Evolutionary conservation across 1,140 invertebrate genomes (phyloP).

Genomic region (Cylas formicarius): DNA sequence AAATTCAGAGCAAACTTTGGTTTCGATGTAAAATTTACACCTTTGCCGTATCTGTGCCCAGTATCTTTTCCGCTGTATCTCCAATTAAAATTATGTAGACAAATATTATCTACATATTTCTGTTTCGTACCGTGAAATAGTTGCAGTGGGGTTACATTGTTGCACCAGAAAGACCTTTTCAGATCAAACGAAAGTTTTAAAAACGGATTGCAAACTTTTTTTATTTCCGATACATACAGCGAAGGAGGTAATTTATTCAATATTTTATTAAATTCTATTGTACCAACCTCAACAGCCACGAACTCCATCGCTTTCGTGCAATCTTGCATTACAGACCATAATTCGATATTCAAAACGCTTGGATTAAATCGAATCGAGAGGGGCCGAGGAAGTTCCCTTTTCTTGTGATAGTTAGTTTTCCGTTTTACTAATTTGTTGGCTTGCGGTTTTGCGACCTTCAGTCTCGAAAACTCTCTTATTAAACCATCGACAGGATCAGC

Average conservation of each 20-base stretch:
- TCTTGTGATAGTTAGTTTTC: no score
- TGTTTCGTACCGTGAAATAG: constrained; percentile 34
- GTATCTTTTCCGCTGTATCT: constrained; percentile 22
- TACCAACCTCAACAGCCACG: background rate
- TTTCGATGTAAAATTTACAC: constrained; percentile 34
- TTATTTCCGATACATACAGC: constrained; percentile 1
- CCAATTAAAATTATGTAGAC: constrained; percentile 36
- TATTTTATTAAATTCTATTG: constrained; percentile 5
- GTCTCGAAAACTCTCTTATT: no score
- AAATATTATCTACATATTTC: constrained; percentile 27
- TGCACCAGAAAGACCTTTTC: constrained; percentile 1
- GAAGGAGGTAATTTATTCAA: constrained; percentile 3
- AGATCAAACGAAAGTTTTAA: constrained; percentile 4
- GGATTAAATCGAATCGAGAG: no score
- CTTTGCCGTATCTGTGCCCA: constrained; percentile 32
- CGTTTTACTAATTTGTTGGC: no score
- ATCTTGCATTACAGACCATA: no score
- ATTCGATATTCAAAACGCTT: no score
- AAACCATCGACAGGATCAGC: no score
- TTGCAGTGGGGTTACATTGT: constrained; percentile 14
- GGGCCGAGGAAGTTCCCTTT: no score
- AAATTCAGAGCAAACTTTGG: constrained; percentile 34
- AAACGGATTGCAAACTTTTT: constrained; percentile 14
- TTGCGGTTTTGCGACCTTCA: no score
- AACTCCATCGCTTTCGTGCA: no score